Conservation (phyloP, 92 coral and sea anemone species). For the Umimayanthus chanpuru region DNA sequence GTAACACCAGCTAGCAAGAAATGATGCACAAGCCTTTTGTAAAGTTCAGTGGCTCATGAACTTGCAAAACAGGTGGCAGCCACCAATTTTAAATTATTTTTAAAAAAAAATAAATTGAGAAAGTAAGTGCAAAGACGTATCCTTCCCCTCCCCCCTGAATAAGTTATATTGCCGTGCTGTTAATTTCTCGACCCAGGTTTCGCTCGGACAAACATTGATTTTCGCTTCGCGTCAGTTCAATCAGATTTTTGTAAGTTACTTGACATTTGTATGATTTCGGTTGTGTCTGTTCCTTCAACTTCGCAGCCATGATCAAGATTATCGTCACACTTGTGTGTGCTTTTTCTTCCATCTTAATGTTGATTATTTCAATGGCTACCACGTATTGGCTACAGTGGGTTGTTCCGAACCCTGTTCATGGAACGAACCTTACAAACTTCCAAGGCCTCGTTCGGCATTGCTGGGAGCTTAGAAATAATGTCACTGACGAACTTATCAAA, state of each 20-base stretch:
- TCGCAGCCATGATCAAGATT: slow-evolving; percentile 85
- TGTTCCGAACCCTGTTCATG: slow-evolving; percentile 53
- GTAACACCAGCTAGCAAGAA: too few species aligned
- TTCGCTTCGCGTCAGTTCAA: slow-evolving; percentile 40
- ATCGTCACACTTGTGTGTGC: slow-evolving; percentile 88
- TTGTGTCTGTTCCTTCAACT: slow-evolving; percentile 17
- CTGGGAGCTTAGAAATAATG: slow-evolving; percentile 74
- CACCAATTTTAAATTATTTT: too few species aligned
- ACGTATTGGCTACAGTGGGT: slow-evolving; percentile 94
- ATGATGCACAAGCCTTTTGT: too few species aligned
- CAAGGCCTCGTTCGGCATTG: slow-evolving; percentile 79
- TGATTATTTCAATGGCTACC: slow-evolving; percentile 89
- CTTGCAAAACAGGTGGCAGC: too few species aligned
- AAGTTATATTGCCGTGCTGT: not conserved
- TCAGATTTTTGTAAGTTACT: not conserved
- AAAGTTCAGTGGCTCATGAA: too few species aligned
- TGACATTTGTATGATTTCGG: not conserved
- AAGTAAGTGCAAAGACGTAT: too few species aligned
- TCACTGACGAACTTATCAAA: slow-evolving; percentile 55
- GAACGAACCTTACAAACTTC: slow-evolving; percentile 69
- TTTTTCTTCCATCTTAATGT: slow-evolving; percentile 89
- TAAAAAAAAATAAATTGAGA: too few species aligned
- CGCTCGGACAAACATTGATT: not conserved
- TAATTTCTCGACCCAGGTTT: slow-evolving; percentile 14
- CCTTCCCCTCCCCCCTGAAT: slow-evolving; percentile 2